Conservation (phyloP, 2,888 invertebrate genomes). For the Eupithecia subumbrata region DNA sequence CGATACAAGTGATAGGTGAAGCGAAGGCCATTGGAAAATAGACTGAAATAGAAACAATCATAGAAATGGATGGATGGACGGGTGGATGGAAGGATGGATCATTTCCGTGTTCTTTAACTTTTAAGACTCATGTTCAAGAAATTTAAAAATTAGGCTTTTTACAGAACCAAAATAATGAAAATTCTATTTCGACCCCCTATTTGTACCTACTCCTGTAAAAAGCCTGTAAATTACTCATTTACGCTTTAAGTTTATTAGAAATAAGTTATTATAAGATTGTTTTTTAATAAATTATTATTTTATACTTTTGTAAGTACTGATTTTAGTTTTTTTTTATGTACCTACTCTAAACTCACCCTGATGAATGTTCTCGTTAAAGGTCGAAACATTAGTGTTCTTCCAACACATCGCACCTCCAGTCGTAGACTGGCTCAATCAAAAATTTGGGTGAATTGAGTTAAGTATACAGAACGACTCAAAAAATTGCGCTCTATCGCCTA, state of each 20-base stretch:
- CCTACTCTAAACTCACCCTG: background rate
- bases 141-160: background rate
- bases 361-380: background rate
- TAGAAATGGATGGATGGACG: background rate
- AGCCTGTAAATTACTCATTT: background rate
- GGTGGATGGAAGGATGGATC: background rate
- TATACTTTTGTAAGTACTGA: background rate
- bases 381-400: background rate
- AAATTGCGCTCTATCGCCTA: no score
- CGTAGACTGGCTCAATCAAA: no score
- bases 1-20: constrained; percentile 54
- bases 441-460: no score
- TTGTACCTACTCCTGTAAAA: background rate
- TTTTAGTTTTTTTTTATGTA: no score
- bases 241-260: background rate
- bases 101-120: background rate
- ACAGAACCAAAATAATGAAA: background rate
- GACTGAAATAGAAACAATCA: background rate
- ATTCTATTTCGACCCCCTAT: background rate
- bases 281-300: background rate
- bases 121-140: background rate
- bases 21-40: constrained; percentile 53
- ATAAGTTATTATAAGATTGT: background rate
- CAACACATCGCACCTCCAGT: background rate
- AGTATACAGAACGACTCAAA: no score